Percentiles rank a stretch among this genome's conserved stretches.
These are phyloP conservation scores for Pyrocoelia pectoralis DNA, from an alignment of 2,888 invertebrate genomes.

Conservation along the genomic window DNA sequence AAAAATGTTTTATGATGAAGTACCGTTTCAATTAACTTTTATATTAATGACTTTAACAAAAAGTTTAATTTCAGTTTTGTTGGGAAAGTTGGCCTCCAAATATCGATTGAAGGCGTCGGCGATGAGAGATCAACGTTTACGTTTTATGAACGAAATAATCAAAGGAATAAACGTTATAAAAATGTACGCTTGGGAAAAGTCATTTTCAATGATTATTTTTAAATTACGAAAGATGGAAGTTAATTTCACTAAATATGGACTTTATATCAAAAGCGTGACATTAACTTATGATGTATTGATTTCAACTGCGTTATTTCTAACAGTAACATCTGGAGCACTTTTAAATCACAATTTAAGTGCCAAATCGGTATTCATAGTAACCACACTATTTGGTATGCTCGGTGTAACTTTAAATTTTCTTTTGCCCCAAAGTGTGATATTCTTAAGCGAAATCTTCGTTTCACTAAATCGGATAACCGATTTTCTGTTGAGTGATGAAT, in stretches of 20 bases:
- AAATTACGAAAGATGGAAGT: neutral
- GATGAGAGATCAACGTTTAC: conserved; percentile 1
- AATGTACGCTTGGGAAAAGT: neutral
- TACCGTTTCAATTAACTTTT: too few species aligned
- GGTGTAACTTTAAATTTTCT: conserved; percentile 77
- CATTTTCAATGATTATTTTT: neutral
- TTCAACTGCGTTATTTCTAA: neutral
- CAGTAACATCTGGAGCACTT: neutral
- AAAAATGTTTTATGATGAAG: too few species aligned
- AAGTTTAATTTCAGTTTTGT: neutral
- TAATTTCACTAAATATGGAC: neutral
- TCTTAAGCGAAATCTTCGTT: neutral
- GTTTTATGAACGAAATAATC: conserved; percentile 1
- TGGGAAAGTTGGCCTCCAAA: neutral
- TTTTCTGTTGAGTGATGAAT: neutral
- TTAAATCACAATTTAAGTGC: neutral
- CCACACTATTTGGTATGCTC: neutral
- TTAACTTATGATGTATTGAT: too few species aligned
- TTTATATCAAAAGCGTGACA: too few species aligned
- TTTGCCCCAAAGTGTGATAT: conserved; percentile 76
- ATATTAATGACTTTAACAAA: too few species aligned
- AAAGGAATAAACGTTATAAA: neutral
- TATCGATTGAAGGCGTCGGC: neutral
- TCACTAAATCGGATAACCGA: neutral
- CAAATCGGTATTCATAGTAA: neutral